Evolutionary conservation across 2,113 vertebrate genomes (phyloP).

Genomic region (Gallinago media): DNA sequence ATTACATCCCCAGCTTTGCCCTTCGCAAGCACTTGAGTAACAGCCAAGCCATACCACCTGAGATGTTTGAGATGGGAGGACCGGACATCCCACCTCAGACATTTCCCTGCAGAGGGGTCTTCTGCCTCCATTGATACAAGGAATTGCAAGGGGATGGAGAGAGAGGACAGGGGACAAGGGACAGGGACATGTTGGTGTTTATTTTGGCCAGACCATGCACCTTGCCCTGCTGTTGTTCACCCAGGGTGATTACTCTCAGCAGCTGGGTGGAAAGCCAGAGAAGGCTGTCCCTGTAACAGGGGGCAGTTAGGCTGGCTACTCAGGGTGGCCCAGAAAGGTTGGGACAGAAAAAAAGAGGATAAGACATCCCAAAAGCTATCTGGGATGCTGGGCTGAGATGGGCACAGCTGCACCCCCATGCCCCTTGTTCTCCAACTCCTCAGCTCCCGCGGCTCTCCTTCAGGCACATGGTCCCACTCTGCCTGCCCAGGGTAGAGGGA

Average conservation of each 20-base stretch:
- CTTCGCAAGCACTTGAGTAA: neutral
- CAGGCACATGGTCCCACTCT: neutral
- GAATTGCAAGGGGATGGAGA: neutral
- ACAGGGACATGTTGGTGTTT: neutral
- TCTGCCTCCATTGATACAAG: neutral
- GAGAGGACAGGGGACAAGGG: neutral
- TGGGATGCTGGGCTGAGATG: neutral
- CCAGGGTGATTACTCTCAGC: neutral
- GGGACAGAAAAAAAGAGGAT: neutral
- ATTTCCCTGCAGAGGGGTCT: neutral
- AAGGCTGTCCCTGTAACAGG: neutral
- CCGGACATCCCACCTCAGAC: fast-evolving
- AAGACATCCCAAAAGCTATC: neutral
- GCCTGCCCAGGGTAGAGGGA: neutral
- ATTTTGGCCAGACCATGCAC: neutral
- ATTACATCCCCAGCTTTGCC: neutral
- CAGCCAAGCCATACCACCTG: neutral
- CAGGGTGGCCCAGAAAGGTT: neutral
- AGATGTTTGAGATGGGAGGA: neutral
- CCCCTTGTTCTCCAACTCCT: neutral
- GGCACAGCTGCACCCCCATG: neutral
- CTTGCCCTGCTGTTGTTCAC: neutral
- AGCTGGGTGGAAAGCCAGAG: neutral
- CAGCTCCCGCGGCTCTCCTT: neutral
- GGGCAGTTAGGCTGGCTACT: neutral